Percentiles rank a stretch among this genome's conserved stretches.
These are phyloP conservation scores for Rousettus madagascariensis DNA, from an alignment of 2,797 vertebrate species.

Conservation along the genomic window DNA sequence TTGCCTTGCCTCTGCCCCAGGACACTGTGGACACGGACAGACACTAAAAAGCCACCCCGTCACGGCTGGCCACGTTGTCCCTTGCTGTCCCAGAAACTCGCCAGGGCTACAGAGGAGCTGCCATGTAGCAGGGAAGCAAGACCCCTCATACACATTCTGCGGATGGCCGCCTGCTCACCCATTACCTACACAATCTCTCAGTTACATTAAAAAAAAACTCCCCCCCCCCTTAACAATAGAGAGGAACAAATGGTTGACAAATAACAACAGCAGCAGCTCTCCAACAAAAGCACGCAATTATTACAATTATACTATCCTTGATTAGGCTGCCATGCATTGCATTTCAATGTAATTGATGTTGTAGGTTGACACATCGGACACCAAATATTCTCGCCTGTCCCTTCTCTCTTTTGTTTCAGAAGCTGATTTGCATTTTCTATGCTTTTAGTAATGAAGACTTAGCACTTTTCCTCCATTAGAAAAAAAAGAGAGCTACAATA, in stretches of 20 bases:
- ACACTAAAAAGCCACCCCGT: background rate
- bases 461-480: conserved; percentile 97
- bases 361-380: conserved; percentile 99
- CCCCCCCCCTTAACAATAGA: conserved; percentile 87
- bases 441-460: conserved; percentile 99
- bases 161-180: conserved; percentile 70
- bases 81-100: background rate
- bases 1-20: background rate
- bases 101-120: background rate
- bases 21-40: background rate
- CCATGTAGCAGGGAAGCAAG: conserved; percentile 13
- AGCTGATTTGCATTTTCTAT: conserved; percentile 93
- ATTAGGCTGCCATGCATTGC: conserved; percentile 97
- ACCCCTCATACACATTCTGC: conserved; percentile 54
- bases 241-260: conserved; percentile 94
- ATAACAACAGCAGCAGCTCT: conserved; percentile 92
- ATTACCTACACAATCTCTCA: conserved; percentile 85
- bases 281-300: conserved; percentile 95
- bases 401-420: conserved; percentile 95
- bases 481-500: conserved; percentile 91
- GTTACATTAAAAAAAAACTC: conserved; percentile 79
- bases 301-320: conserved; percentile 97
- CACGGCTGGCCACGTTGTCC: background rate
- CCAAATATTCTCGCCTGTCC: conserved; percentile 98
- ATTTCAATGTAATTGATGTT: conserved; percentile 99